These are phyloP conservation scores for Athalia rosae DNA, from an alignment of 2,888 invertebrate genomes.

Conservation along the genomic window DNA sequence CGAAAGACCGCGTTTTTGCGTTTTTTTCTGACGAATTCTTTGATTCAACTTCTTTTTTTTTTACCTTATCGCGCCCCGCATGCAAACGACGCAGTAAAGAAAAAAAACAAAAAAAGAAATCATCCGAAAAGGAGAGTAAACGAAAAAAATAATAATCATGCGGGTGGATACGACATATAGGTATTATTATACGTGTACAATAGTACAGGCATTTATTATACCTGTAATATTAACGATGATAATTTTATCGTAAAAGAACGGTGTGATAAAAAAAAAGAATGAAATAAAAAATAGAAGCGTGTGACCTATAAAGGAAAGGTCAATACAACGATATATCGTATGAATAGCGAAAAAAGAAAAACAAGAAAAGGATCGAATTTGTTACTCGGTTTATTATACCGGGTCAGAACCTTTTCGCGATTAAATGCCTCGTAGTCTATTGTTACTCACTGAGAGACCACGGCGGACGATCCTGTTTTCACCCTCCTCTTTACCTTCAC, in stretches of 20 bases:
- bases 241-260: not conserved
- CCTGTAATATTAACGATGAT: not conserved
- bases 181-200: too few species aligned
- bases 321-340: not conserved
- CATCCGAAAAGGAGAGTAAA: not conserved
- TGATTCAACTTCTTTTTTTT: conserved; percentile 17
- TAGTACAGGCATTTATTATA: too few species aligned
- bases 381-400: not conserved
- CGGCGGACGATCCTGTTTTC: conserved; percentile 19
- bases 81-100: conserved; percentile 8
- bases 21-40: not conserved
- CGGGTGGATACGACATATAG: too few species aligned
- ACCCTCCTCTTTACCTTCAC: too few species aligned
- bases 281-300: not conserved
- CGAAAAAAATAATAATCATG: not conserved
- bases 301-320: conserved; percentile 39
- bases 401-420: conserved; percentile 17
- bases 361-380: conserved; percentile 26
- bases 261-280: not conserved
- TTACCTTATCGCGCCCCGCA: conserved; percentile 1
- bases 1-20: too few species aligned
- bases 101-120: not conserved
- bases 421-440: conserved; percentile 35
- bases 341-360: not conserved
- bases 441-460: conserved; percentile 33